Conservation (phyloP, 2,797 vertebrate genomes). For the Remorina albescens region DNA sequence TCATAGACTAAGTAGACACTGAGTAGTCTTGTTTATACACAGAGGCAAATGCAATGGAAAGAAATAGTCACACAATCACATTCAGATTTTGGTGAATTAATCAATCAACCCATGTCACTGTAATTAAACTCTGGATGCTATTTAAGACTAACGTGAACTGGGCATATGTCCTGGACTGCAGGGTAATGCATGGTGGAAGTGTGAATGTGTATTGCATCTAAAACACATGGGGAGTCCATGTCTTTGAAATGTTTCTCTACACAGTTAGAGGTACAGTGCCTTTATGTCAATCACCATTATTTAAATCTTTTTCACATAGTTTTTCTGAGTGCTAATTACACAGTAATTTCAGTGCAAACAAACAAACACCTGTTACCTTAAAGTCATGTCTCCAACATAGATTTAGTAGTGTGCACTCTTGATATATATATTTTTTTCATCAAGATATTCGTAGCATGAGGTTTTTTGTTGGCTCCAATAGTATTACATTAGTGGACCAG, state of each 20-base stretch:
- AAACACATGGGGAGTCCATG: conserved; percentile 40
- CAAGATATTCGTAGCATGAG: conserved; percentile 65
- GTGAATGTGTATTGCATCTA: conserved; percentile 59
- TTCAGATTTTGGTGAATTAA: conserved; percentile 63
- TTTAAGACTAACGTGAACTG: conserved; percentile 52
- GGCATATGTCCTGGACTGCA: conserved; percentile 51
- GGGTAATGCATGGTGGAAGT: conserved; percentile 33
- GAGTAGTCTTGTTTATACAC: conserved; percentile 80
- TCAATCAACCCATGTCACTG: conserved; percentile 84
- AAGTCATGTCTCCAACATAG: conserved; percentile 55
- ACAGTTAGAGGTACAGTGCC: conserved; percentile 87
- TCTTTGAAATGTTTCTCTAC: conserved; percentile 72
- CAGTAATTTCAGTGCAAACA: conserved; percentile 64
- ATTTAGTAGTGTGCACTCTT: conserved; percentile 53
- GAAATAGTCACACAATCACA: conserved; percentile 84
- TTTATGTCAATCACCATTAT: conserved; percentile 87
- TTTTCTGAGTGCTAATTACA: conserved; percentile 75
- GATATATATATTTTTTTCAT: conserved; percentile 6
- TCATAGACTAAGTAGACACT: conserved; percentile 21
- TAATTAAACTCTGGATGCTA: conserved; percentile 84
- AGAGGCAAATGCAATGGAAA: conserved; percentile 83
- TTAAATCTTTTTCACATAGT: conserved; percentile 83
- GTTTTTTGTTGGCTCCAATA: conserved; percentile 53
- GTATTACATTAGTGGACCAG: conserved; percentile 44
- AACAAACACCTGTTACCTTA: conserved; percentile 74